Conservation (phyloP, 1,140 invertebrate genomes). For the Drosophila fuyamai region DNA sequence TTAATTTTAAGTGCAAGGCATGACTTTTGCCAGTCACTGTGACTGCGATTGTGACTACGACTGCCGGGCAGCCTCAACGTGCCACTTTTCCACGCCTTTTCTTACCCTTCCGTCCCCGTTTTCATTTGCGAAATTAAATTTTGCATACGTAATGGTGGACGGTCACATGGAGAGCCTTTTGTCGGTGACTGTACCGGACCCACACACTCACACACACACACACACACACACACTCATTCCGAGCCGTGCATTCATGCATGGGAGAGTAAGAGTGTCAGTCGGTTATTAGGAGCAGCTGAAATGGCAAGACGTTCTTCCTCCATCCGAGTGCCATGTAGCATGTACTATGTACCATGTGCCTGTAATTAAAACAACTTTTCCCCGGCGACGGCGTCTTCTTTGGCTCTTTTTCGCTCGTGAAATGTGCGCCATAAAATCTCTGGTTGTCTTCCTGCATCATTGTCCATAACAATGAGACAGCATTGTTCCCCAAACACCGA, state of each 20-base stretch:
- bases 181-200: conserved; percentile 44
- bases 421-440: conserved; percentile 52
- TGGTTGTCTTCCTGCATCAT: conserved; percentile 57
- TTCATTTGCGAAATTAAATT: conserved; percentile 77
- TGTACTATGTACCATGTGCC: conserved; percentile 22
- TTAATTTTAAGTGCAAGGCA: conserved; percentile 62
- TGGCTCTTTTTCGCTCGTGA: conserved; percentile 31
- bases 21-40: conserved; percentile 57
- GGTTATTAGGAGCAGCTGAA: conserved; percentile 49
- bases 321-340: not conserved
- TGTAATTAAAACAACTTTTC: conserved; percentile 71
- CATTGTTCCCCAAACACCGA: conserved; percentile 10
- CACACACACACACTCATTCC: conserved; percentile 7
- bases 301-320: conserved; percentile 26
- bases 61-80: conserved; percentile 14
- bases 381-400: conserved; percentile 20
- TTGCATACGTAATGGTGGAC: conserved; percentile 65
- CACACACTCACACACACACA: conserved; percentile 5
- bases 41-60: conserved; percentile 24
- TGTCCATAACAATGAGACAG: conserved; percentile 71
- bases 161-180: conserved; percentile 39
- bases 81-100: conserved; percentile 16
- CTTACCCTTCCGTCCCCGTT: conserved; percentile 28
- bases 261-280: conserved; percentile 35
- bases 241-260: conserved; percentile 24